Percentiles rank a stretch among this genome's conserved stretches.
Evolutionary conservation across 1,140 invertebrate species (phyloP).

Genomic region (Andricus grossulariae): DNA sequence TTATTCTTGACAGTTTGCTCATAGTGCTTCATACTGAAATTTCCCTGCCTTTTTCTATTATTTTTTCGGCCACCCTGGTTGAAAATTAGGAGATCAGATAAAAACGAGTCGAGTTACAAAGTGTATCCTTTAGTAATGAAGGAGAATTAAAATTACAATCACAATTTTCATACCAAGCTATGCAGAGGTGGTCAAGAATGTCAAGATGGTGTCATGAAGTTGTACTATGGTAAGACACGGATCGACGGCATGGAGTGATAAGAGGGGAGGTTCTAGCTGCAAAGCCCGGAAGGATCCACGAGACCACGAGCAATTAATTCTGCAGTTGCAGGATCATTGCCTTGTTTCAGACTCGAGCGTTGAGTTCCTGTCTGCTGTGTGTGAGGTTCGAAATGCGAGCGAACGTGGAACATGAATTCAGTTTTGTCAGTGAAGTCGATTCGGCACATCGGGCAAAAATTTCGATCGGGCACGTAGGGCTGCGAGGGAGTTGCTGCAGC

Average conservation of each 20-base stretch:
- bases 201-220: constrained; percentile 43
- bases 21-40: too few species aligned
- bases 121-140: constrained; percentile 15
- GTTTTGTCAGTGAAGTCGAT: constrained; percentile 81
- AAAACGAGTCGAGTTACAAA: background rate
- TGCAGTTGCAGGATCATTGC: constrained; percentile 78
- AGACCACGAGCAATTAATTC: constrained; percentile 79
- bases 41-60: too few species aligned
- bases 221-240: constrained; percentile 71
- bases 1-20: too few species aligned
- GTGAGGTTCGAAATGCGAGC: constrained; percentile 81
- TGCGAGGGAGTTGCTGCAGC: constrained; percentile 76
- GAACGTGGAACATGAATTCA: constrained; percentile 83
- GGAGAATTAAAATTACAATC: constrained; percentile 55
- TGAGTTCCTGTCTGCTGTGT: constrained; percentile 64
- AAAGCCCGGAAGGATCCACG: constrained; percentile 79
- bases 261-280: constrained; percentile 75
- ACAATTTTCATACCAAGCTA: constrained; percentile 58
- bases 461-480: constrained; percentile 74
- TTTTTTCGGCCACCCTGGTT: too few species aligned
- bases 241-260: constrained; percentile 59
- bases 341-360: constrained; percentile 63
- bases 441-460: constrained; percentile 81
- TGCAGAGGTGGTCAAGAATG: constrained; percentile 1
- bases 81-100: too few species aligned